A percentile compares a stretch with the other conserved stretches of the same genome.
Conservation (phyloP, 2,113 vertebrate genomes). For the Sinocyclocheilus maitianheensis region DNA sequence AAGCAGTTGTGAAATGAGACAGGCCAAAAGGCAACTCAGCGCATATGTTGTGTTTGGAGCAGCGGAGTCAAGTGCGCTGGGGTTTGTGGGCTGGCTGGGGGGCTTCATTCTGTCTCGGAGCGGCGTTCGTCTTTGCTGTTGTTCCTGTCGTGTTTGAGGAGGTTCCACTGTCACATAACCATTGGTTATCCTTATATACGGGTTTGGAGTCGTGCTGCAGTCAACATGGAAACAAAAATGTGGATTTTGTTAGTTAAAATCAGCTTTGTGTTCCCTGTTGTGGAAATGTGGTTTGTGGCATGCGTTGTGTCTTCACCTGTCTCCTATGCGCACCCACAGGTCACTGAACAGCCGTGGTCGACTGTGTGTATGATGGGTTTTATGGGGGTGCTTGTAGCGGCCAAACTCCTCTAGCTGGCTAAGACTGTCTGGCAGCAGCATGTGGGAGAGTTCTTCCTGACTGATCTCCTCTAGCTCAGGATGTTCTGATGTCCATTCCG, state of each 20-base stretch:
- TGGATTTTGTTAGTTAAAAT: background rate
- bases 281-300: conserved; percentile 26
- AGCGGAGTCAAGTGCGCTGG: conserved; percentile 55
- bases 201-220: conserved; percentile 81
- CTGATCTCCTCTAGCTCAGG: conserved; percentile 56
- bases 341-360: conserved; percentile 93
- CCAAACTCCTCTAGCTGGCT: conserved; percentile 98
- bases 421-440: conserved; percentile 92
- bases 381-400: conserved; percentile 87
- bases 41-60: conserved; percentile 63
- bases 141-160: conserved; percentile 70
- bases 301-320: conserved; percentile 77
- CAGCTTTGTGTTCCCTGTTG: background rate
- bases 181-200: conserved; percentile 82
- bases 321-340: conserved; percentile 96
- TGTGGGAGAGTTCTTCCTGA: conserved; percentile 84
- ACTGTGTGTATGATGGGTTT: conserved; percentile 81
- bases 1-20: conserved; percentile 69
- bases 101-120: conserved; percentile 17
- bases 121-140: conserved; percentile 62
- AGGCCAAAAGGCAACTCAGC: conserved; percentile 67
- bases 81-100: background rate
- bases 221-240: conserved; percentile 2
- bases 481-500: conserved; percentile 62
- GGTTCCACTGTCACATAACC: conserved; percentile 84